These are phyloP conservation scores for Mizuhopecten yessoensis DNA, from an alignment of 1,140 invertebrate genomes.

Conservation along the genomic window DNA sequence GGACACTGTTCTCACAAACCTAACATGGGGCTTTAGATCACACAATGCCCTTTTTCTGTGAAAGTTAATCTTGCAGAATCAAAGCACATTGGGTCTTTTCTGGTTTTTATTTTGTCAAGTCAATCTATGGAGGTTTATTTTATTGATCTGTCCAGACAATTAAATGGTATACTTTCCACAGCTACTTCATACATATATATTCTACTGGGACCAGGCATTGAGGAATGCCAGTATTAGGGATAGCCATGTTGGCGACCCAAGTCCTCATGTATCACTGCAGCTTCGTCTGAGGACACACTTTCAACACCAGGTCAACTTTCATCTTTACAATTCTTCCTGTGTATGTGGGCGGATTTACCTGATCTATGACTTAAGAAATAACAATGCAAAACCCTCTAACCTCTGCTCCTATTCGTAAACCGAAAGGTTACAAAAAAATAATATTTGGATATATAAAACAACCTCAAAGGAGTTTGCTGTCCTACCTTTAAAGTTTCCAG, in stretches of 20 bases:
- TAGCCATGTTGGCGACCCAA: not conserved
- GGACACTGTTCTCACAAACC: not conserved
- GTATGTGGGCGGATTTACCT: too few species aligned
- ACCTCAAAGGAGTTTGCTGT: too few species aligned
- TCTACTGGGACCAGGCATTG: not conserved
- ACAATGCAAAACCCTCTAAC: too few species aligned
- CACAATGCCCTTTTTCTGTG: not conserved
- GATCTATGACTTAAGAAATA: too few species aligned
- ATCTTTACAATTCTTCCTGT: too few species aligned
- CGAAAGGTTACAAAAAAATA: too few species aligned
- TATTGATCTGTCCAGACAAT: slow-evolving; percentile 2
- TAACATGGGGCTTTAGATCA: too few species aligned
- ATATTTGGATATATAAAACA: too few species aligned
- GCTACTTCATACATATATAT: not conserved
- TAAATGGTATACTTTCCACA: not conserved
- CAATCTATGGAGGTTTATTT: not conserved
- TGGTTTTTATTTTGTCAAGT: slow-evolving; percentile 13
- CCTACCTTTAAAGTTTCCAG: too few species aligned
- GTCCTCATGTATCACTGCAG: not conserved
- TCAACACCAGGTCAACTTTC: not conserved
- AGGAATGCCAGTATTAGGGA: not conserved
- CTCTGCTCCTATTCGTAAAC: too few species aligned
- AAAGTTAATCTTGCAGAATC: not conserved
- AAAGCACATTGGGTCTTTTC: not conserved
- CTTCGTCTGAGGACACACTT: not conserved